Evolutionary conservation across 2,888 invertebrate species (phyloP).

Genomic region (Neocrepidodera transversa): DNA sequence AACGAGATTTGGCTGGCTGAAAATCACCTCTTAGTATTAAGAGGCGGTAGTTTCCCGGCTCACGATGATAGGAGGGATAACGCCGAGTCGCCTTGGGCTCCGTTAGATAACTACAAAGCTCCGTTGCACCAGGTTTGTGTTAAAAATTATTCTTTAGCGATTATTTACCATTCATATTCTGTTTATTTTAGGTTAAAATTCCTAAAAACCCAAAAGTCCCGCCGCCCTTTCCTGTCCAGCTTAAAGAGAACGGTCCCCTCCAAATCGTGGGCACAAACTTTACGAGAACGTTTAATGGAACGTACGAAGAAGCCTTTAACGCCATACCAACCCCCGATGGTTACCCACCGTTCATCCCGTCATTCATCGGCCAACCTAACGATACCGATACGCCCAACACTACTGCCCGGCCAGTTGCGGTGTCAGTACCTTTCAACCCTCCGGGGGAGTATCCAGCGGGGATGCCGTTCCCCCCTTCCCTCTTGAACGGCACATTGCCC

Average conservation of each 20-base stretch:
- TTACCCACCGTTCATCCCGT: slow-evolving; percentile 43
- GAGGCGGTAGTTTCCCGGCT: slow-evolving; percentile 76
- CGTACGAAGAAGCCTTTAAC: slow-evolving; percentile 62
- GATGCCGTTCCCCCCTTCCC: slow-evolving; percentile 65
- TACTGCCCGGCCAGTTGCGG: slow-evolving; percentile 71
- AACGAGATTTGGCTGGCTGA: slow-evolving; percentile 92
- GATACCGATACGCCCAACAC: slow-evolving; percentile 71
- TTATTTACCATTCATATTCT: not conserved
- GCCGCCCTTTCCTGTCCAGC: slow-evolving; percentile 93
- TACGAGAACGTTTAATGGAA: slow-evolving; percentile 74
- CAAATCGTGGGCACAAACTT: slow-evolving; percentile 85
- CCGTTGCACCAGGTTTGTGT: slow-evolving; percentile 70
- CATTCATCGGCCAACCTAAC: slow-evolving; percentile 63
- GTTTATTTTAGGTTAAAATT: slow-evolving; percentile 69
- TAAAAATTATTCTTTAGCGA: no score
- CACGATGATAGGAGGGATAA: slow-evolving; percentile 58
- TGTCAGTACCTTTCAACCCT: slow-evolving; percentile 70
- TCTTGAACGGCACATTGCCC: slow-evolving; percentile 56
- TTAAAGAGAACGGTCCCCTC: slow-evolving; percentile 84
- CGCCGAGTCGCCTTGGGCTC: slow-evolving; percentile 68
- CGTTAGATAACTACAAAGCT: slow-evolving; percentile 85
- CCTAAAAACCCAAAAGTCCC: slow-evolving; percentile 83
- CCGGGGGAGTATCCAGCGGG: slow-evolving; percentile 55
- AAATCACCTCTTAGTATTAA: slow-evolving; percentile 83
- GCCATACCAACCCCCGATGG: slow-evolving; percentile 57